These are phyloP conservation scores for Cotesia congregata DNA, from an alignment of 2,888 invertebrate species.

Conservation along the genomic window DNA sequence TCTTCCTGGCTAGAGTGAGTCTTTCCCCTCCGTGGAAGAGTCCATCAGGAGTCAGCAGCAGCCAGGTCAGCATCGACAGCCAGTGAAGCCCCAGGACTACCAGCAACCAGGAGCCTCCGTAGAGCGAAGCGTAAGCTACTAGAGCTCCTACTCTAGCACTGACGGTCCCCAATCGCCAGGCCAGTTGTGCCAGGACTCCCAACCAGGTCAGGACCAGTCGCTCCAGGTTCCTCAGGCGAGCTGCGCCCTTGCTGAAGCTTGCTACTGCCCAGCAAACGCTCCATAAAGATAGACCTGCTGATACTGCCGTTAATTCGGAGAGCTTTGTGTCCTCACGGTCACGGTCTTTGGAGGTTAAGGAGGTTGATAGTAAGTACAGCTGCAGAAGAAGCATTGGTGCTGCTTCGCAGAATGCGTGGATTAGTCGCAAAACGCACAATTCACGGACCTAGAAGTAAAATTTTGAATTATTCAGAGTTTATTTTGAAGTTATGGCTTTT, in stretches of 20 bases:
- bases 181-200: slow-evolving; percentile 83
- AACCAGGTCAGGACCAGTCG: slow-evolving; percentile 87
- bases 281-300: slow-evolving; percentile 85
- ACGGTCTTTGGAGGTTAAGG: slow-evolving; percentile 54
- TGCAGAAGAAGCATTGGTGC: slow-evolving; percentile 90
- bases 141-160: slow-evolving; percentile 85
- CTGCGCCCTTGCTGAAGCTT: slow-evolving; percentile 89
- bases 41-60: slow-evolving; percentile 84
- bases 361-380: slow-evolving; percentile 78
- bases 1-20: slow-evolving; percentile 77
- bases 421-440: slow-evolving; percentile 81
- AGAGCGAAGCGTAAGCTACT: slow-evolving; percentile 87
- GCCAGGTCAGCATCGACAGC: slow-evolving; percentile 92
- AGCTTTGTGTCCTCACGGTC: slow-evolving; percentile 71
- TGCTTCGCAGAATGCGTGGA: slow-evolving; percentile 91
- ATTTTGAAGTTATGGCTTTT: too few species aligned
- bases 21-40: slow-evolving; percentile 85
- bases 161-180: slow-evolving; percentile 83
- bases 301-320: slow-evolving; percentile 84
- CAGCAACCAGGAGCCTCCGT: slow-evolving; percentile 83
- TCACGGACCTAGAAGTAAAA: slow-evolving; percentile 71
- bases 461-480: slow-evolving; percentile 12
- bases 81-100: slow-evolving; percentile 86
- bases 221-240: slow-evolving; percentile 83
- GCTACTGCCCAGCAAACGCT: slow-evolving; percentile 93